These are phyloP conservation scores for Trichacis sp. DNA, from an alignment of 2,888 invertebrate genomes.

Conservation along the genomic window DNA sequence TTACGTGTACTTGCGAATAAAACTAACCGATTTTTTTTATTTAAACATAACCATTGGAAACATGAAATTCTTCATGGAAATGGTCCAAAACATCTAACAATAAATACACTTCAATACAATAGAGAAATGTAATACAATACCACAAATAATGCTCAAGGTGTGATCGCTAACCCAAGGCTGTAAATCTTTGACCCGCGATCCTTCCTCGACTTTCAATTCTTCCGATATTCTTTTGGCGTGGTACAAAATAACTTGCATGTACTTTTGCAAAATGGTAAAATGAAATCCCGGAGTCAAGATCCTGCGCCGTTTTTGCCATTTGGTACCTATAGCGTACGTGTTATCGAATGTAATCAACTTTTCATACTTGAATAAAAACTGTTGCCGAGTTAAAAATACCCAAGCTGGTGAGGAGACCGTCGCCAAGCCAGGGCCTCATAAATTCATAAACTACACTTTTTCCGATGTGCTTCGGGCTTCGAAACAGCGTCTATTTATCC, in stretches of 20 bases:
- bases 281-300: constrained; percentile 35
- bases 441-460: constrained; percentile 19
- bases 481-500: constrained; percentile 10
- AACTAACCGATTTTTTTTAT: no score
- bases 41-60: no score
- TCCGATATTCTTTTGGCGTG: neutral
- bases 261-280: constrained; percentile 29
- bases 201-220: neutral
- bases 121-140: no score
- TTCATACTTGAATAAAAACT: no score
- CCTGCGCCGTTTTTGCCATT: constrained; percentile 32
- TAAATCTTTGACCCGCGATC: constrained; percentile 8
- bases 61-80: no score
- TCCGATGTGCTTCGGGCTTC: constrained; percentile 9
- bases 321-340: no score
- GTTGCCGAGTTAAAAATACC: no score
- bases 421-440: constrained; percentile 20
- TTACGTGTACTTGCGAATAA: no score
- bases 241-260: constrained; percentile 19
- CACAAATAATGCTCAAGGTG: constrained; percentile 31
- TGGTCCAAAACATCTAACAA: no score
- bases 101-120: no score
- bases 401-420: constrained; percentile 18
- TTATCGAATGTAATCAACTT: no score
- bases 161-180: constrained; percentile 12